Evolutionary conservation across 2,113 vertebrate species (phyloP), one percentile per base, ranked within the genome.

Genomic region (Garra rufa): DNA sequence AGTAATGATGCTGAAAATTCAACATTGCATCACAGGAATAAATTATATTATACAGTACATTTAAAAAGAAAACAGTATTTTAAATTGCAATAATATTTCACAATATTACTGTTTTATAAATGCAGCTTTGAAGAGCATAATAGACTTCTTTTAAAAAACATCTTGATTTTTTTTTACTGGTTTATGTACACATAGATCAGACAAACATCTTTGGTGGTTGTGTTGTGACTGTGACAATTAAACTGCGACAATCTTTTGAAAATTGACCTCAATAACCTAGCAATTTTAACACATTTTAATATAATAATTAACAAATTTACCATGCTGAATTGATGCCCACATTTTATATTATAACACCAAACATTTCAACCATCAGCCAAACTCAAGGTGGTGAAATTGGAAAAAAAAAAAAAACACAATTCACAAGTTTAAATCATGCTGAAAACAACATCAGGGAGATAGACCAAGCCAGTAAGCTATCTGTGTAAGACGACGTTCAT

Each of bases 391-490:
- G 34, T 59, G 26, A 50, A 41, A 48, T 38, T 44, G 34, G 8
- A 21, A 4, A 8, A 43, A 28, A 84, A 77, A 26, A 67, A 34
- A 76, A 34, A 34, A 76, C 50, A 85, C 55, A 63, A 44, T 63
- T 69, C 59, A 46, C 70, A 79, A 77, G 50, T 55, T 63, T n/a
- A 30, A 78, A 76, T 78, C 26, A 24, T 65, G 82, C 63, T 65
- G 70, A 57, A 86, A 85, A 85, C 61, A 61, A 48, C 21, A 67
- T 57, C 71, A 41, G 10, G 4, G 13, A 44, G 28, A 28, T 69
- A 28, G 9, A 9, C 24, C 19, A 75, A 76, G n/a, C 76, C 80
- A 11, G 48, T 79, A 79, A 83, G 57, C 82, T 83, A 74, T 78
- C 61, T 55, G 82, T 44, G 76, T 67, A 41, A 38, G 41, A 28